phyloP scores from a whole-genome alignment of 1,140 invertebrate species.

The Ceratosolen solmsi region DNA sequence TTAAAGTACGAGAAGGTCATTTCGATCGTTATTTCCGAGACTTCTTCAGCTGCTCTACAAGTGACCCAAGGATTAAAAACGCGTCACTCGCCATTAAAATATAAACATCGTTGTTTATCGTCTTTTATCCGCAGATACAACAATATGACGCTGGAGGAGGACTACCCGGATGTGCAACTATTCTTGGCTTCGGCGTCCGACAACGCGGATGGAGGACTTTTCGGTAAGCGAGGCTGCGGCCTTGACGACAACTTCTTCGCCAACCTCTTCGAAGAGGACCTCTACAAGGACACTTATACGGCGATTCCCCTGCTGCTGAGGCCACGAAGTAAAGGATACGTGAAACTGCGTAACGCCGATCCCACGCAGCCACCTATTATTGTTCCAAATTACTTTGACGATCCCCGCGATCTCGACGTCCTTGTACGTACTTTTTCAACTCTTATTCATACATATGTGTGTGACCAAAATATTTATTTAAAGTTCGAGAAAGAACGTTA shows the following conservation, averaged over 20 bases:
- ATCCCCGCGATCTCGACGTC: slow-evolving; percentile 80
- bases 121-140: slow-evolving; percentile 33
- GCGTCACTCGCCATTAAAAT: too few species aligned
- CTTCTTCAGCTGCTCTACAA: too few species aligned
- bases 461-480: too few species aligned
- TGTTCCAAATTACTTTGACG: slow-evolving; percentile 85
- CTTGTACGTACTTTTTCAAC: slow-evolving; percentile 74
- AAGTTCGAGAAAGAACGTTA: too few species aligned
- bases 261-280: slow-evolving; percentile 79
- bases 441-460: too few species aligned
- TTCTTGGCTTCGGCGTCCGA: slow-evolving; percentile 82
- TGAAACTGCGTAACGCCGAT: slow-evolving; percentile 79
- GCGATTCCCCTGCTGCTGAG: slow-evolving; percentile 80
- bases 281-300: slow-evolving; percentile 79
- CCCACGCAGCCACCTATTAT: slow-evolving; percentile 83
- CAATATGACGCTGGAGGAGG: slow-evolving; percentile 65
- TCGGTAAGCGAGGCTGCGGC: slow-evolving; percentile 79
- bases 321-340: slow-evolving; percentile 81
- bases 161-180: slow-evolving; percentile 86
- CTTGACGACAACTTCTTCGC: slow-evolving; percentile 80
- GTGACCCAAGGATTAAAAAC: too few species aligned
- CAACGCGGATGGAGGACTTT: slow-evolving; percentile 83
- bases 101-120: neutral
- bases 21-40: too few species aligned
- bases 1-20: too few species aligned